These are phyloP conservation scores for Caenorhabditis doughertyi DNA, from an alignment of 2,888 invertebrate genomes.

Conservation along the genomic window DNA sequence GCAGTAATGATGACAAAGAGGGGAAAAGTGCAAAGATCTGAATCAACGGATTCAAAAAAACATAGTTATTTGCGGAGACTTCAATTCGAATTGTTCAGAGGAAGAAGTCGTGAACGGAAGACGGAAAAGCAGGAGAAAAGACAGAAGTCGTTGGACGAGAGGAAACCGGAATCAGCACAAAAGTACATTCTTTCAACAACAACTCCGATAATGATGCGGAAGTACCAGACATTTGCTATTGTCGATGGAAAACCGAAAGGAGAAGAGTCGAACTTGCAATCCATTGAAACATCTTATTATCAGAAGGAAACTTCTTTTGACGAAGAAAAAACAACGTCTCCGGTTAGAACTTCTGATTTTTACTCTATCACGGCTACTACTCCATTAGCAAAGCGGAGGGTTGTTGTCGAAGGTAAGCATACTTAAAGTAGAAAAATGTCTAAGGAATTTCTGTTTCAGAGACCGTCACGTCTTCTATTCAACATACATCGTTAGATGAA, in stretches of 20 bases:
- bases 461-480: conserved; percentile 26
- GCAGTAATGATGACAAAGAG: conserved; percentile 52
- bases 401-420: conserved; percentile 33
- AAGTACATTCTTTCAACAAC: conserved; percentile 64
- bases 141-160: conserved; percentile 62
- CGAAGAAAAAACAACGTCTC: conserved; percentile 49
- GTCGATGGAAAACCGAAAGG: conserved; percentile 40
- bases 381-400: conserved; percentile 44
- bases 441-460: conserved; percentile 23
- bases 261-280: conserved; percentile 28
- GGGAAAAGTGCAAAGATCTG: conserved; percentile 48
- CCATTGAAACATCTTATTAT: conserved; percentile 45
- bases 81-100: conserved; percentile 65
- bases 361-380: conserved; percentile 66
- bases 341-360: conserved; percentile 53
- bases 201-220: conserved; percentile 64
- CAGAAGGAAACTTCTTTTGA: conserved; percentile 39
- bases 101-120: conserved; percentile 59
- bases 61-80: conserved; percentile 61
- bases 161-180: conserved; percentile 61
- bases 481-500: conserved; percentile 43
- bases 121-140: conserved; percentile 47
- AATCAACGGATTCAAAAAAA: conserved; percentile 63
- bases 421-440: background rate
- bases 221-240: conserved; percentile 66